phyloP scores from a whole-genome alignment of 2,113 vertebrate species.

The Lophochroa leadbeateri region DNA sequence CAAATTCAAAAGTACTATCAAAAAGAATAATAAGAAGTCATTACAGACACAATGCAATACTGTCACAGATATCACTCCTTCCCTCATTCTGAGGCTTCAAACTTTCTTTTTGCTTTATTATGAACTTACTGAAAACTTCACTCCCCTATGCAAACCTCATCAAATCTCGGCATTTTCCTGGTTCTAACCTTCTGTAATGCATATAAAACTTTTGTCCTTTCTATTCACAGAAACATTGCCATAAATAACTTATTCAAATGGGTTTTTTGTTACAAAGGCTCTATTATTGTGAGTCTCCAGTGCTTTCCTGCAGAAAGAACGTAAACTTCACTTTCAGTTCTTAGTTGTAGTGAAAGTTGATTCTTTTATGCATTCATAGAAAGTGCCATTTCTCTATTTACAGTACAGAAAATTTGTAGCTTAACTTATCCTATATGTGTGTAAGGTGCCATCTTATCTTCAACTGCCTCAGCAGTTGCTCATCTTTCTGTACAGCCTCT shows the following conservation, averaged over 20 bases:
- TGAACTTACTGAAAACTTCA: background rate
- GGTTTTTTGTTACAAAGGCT: background rate
- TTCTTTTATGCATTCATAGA: background rate
- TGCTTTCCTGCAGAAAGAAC: background rate
- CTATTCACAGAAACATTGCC: background rate
- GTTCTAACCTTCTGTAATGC: background rate
- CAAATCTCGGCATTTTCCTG: background rate
- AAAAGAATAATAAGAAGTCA: background rate
- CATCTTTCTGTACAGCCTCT: background rate
- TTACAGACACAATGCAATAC: background rate
- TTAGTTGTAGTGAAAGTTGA: background rate
- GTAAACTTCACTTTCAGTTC: background rate
- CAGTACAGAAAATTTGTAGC: background rate
- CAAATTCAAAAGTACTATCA: background rate
- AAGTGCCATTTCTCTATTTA: background rate
- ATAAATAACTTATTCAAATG: background rate
- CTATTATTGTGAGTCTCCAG: background rate
- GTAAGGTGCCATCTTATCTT: background rate
- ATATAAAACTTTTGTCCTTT: background rate
- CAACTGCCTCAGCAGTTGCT: background rate
- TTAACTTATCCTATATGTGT: background rate
- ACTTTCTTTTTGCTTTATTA: background rate
- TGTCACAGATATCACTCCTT: background rate
- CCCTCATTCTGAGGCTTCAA: background rate
- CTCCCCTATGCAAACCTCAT: background rate